Evolutionary conservation across 2,113 vertebrate species (phyloP).

Genomic region (Apistogramma diplotaenia): DNA sequence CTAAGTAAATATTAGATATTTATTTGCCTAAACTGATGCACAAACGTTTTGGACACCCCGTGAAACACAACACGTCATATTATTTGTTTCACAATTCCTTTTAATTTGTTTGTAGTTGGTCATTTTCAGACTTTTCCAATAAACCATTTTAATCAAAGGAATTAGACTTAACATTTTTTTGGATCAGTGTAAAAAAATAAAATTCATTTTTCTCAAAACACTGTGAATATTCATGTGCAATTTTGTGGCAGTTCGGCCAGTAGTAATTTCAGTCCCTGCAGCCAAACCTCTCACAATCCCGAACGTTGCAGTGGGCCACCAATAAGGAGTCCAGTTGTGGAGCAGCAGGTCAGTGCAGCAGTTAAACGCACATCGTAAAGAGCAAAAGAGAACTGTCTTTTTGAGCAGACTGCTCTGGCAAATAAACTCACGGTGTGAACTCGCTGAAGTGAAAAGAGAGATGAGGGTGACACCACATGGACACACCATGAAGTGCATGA

Average conservation of each 20-base stretch:
- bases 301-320: too few species aligned
- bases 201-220: too few species aligned
- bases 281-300: background rate
- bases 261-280: background rate
- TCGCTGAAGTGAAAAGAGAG: background rate
- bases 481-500: background rate
- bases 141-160: too few species aligned
- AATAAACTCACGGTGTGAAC: background rate
- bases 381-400: background rate
- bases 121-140: too few species aligned
- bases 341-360: background rate
- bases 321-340: background rate
- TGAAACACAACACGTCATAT: background rate
- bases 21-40: background rate
- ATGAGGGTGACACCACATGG: slow-evolving; percentile 30
- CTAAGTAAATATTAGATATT: background rate
- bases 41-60: background rate
- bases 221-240: background rate
- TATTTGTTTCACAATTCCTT: too few species aligned
- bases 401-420: background rate
- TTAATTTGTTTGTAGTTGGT: too few species aligned
- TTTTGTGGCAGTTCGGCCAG: background rate
- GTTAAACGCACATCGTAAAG: background rate
- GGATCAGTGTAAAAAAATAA: too few species aligned
- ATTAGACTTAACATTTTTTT: too few species aligned